Base-by-base conservation (phyloP, 1,140 invertebrate species). In the Sitophilus oryzae region DNA sequence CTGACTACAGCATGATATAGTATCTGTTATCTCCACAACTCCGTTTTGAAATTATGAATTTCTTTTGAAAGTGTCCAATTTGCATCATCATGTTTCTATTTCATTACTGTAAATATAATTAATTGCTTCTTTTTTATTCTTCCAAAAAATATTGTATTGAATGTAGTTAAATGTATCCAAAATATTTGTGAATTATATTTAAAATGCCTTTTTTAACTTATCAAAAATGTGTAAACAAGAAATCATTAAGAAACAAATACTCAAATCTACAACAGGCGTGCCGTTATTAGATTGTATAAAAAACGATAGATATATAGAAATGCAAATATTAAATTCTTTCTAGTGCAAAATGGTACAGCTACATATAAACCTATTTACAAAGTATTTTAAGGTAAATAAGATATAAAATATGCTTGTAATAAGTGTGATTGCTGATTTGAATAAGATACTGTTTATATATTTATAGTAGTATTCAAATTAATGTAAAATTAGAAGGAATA, bases 401-500 rank as follows among this genome's bases (percentile, higher is more conserved):
- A 20, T 1, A 19, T 42, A 42, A 42, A 42, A 18, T 9, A 41
- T 42, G 40, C 40, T 42, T 42, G 8, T 20, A 42, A 42, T 42
- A 42, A 42, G 40, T 42, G 40, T 42, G 3, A 42, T 42, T 42
- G 40, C 40, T 42, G 19, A 42, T 42, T 42, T 20, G 21, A 42
- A 42, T 42, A 42, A 42, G 40, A 19, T 42, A 42, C 40, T 42
- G 18, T 42, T 42, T 42, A 30, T 42, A 42, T 20, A 42, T 41
- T 41, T 19, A 42, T 18, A 45, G 25, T 30, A 38, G 36, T 38
- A n/a, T 44, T 48, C 9, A 48, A 36, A 36, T 48, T 34, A 36
- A 48, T 48, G 45, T 48, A 48, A 48, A 48, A 35, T 48, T 48
- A 48, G 45, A 37, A 48, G 14, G 37, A 20, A 48, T 48, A 34